These are phyloP conservation scores for Drosophila bocki DNA, from an alignment of 1,140 invertebrate species.

Conservation along the genomic window DNA sequence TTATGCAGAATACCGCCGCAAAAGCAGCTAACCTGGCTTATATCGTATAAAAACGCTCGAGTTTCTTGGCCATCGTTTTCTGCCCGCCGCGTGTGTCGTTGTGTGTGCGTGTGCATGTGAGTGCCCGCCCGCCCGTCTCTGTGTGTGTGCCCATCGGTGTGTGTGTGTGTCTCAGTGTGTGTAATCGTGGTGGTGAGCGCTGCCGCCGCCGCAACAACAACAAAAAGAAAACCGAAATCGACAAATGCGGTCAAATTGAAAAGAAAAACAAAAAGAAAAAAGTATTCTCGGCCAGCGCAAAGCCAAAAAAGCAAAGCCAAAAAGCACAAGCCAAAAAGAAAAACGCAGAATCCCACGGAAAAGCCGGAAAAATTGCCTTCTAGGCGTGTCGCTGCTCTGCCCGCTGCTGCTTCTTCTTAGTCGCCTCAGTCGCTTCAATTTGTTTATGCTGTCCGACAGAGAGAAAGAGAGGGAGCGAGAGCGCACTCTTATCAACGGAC, in stretches of 20 bases:
- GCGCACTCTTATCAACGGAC: conserved; percentile 41
- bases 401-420: conserved; percentile 29
- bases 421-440: conserved; percentile 34
- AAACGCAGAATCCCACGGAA: conserved; percentile 68
- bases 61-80: conserved; percentile 6
- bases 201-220: conserved; percentile 59
- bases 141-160: conserved; percentile 37
- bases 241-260: conserved; percentile 81
- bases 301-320: conserved; percentile 48
- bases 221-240: conserved; percentile 66
- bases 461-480: conserved; percentile 14
- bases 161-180: conserved; percentile 43
- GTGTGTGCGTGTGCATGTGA: conserved; percentile 41
- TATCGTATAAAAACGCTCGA: conserved; percentile 2
- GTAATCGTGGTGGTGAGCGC: conserved; percentile 58
- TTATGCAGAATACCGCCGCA: conserved; percentile 11
- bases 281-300: conserved; percentile 55
- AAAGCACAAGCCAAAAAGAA: conserved; percentile 43
- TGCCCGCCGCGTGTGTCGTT: conserved; percentile 44
- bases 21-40: conserved; percentile 5
- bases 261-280: conserved; percentile 69
- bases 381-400: conserved; percentile 62
- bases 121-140: conserved; percentile 46
- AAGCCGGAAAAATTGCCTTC: conserved; percentile 73
- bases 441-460: conserved; percentile 56